Conservation (phyloP, 1,140 invertebrate genomes). For the Drosophila miranda region DNA sequence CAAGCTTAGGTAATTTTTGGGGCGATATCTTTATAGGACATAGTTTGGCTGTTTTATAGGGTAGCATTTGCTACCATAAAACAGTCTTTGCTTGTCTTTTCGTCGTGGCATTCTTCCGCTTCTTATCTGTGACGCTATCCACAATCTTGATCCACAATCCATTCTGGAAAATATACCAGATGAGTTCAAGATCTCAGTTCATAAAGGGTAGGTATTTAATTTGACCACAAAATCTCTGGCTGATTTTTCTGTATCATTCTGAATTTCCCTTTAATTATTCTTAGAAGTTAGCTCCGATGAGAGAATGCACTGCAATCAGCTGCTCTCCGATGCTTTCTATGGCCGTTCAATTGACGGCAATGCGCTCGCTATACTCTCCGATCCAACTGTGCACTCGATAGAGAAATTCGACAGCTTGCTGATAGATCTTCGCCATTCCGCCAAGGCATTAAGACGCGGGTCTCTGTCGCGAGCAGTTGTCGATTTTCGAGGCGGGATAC, state of each 20-base stretch:
- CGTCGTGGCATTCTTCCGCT: slow-evolving; percentile 1
- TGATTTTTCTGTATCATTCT: slow-evolving; percentile 1
- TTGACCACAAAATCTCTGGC: background rate
- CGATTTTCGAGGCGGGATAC: slow-evolving; percentile 1
- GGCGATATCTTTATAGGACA: slow-evolving; percentile 52
- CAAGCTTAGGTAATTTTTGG: slow-evolving; percentile 1
- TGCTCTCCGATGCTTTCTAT: slow-evolving; percentile 20
- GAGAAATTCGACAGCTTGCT: slow-evolving; percentile 53
- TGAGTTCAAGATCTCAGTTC: too few species aligned
- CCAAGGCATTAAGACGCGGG: slow-evolving; percentile 33
- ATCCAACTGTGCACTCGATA: slow-evolving; percentile 43
- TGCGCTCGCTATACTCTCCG: slow-evolving; percentile 9
- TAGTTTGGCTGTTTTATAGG: slow-evolving; percentile 52
- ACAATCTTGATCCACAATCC: too few species aligned
- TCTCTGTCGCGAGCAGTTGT: slow-evolving; percentile 40
- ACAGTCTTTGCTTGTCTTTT: slow-evolving; percentile 23
- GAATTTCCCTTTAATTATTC: slow-evolving; percentile 1
- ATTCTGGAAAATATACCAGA: too few species aligned
- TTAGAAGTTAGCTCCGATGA: background rate
- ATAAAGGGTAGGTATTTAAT: background rate
- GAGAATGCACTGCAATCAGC: background rate
- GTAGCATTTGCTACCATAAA: slow-evolving; percentile 22
- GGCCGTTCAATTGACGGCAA: slow-evolving; percentile 29
- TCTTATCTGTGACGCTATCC: background rate
- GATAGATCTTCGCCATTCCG: slow-evolving; percentile 33